Evolutionary conservation across 2,888 invertebrate genomes (phyloP).

Genomic region (Stenichneumon culpator): DNA sequence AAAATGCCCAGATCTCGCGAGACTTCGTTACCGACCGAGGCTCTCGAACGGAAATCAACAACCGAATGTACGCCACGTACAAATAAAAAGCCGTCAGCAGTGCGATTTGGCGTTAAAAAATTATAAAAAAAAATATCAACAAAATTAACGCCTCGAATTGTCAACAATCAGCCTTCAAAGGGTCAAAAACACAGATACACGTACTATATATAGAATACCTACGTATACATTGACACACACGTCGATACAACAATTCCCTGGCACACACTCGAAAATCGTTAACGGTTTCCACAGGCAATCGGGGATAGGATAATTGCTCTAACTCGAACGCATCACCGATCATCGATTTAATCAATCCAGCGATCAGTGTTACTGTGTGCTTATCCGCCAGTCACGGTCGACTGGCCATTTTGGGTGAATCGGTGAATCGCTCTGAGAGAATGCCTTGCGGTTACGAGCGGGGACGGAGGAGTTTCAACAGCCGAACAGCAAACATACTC

Average conservation of each 20-base stretch:
- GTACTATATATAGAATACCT: slow-evolving; percentile 38
- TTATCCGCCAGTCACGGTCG: neutral
- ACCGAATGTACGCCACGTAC: neutral
- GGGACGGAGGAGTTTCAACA: slow-evolving; percentile 19
- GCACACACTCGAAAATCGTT: slow-evolving; percentile 37
- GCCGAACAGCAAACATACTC: slow-evolving; percentile 32
- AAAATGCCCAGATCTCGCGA: neutral
- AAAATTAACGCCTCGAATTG: neutral
- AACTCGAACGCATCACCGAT: slow-evolving; percentile 45
- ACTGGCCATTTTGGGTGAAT: slow-evolving; percentile 28
- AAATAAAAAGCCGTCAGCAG: neutral
- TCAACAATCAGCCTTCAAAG: slow-evolving; percentile 18
- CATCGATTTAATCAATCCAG: slow-evolving; percentile 37
- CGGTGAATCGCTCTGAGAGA: slow-evolving; percentile 38
- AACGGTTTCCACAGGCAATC: slow-evolving; percentile 26
- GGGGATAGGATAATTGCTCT: slow-evolving; percentile 41
- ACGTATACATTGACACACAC: slow-evolving; percentile 44
- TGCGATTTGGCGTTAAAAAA: neutral
- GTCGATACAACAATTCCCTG: slow-evolving; percentile 54
- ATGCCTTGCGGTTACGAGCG: slow-evolving; percentile 20
- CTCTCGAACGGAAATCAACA: neutral
- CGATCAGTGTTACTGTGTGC: slow-evolving; percentile 21
- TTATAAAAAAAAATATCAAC: neutral
- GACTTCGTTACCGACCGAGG: too few species aligned
- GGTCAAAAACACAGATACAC: slow-evolving; percentile 36